Conservation (phyloP, 2,113 vertebrate species). For the Clarias gariepinus region DNA sequence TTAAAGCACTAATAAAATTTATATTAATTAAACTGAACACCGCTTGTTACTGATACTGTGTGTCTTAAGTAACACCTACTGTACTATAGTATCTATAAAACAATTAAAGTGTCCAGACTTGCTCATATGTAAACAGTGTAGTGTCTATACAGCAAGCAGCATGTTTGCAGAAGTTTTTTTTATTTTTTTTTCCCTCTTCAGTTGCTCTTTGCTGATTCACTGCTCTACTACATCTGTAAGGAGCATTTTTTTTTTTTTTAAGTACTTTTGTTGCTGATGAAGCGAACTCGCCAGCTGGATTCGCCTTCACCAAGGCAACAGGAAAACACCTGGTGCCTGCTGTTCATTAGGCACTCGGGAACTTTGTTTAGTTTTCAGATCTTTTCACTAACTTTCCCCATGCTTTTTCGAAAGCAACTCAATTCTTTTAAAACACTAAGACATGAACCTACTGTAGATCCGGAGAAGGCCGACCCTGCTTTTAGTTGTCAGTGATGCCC, state of each 20-base stretch:
- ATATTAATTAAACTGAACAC: background rate
- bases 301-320: background rate
- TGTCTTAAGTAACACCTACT: background rate
- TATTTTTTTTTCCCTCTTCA: background rate
- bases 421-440: background rate
- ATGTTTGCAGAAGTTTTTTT: background rate
- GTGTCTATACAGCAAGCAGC: background rate
- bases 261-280: slow-evolving; percentile 35
- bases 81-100: background rate
- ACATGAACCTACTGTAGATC: background rate
- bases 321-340: slow-evolving; percentile 28
- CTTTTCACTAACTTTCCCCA: background rate
- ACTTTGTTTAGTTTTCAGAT: background rate
- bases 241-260: slow-evolving; percentile 14
- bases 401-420: background rate
- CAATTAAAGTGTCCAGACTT: background rate
- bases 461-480: background rate
- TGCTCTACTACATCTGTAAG: slow-evolving; percentile 33
- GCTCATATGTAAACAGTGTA: no score
- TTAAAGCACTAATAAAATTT: no score
- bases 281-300: slow-evolving; percentile 14
- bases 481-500: slow-evolving; percentile 26
- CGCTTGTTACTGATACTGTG: background rate
- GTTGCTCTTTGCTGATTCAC: slow-evolving; percentile 34
- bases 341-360: slow-evolving; percentile 17